Base-by-base conservation (phyloP, 2,113 vertebrate genomes). In the Leptocoma aspasia region DNA sequence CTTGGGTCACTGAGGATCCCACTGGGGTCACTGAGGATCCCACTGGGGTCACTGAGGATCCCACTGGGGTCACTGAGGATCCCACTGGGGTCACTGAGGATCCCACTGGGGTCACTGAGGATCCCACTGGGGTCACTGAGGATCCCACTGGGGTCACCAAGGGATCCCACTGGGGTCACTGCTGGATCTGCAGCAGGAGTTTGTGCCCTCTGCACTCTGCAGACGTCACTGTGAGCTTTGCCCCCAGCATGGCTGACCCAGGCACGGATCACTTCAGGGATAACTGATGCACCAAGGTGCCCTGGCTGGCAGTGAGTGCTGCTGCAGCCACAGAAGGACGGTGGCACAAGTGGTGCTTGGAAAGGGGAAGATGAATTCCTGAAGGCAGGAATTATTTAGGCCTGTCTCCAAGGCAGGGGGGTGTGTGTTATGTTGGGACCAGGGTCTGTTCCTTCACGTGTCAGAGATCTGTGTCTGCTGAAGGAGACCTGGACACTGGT, bases 251-350 rank as follows among this genome's bases (percentile, higher is more conserved):
- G 18, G 60, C 71, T 42, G 50, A 8, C 17, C 7, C 1, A 17
- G 60, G 85, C 57, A 39, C 9, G 39, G 39, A 39, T 39, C 39
- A 39, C 26, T 33, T 9, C 44, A 23, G 3, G 6, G 73, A 6
- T 27, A 6, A 3, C 7, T 6, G 69, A 8, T 33, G 63, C 15
- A 5, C 15, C 45, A 11, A 12, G 11, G 4, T 6, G 27, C 45
- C 26, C 60, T 10, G 59, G 60, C 64, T 45, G 69, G 5, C 42
- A 13, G 72, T 4, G 4, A 1, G 2, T 19, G 77, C 72, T 41
- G 64, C 81, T n/a, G 2, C 9, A 10, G 80, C 33, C 2, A 0
- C 6, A 0, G 42, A 18, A 1, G 0, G 7, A 3, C 1, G 4
- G 23, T 10, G 7, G n/a, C 35, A 7, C 5, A 0, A 27, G 28